These are phyloP conservation scores for Zaprionus lineosus DNA, from an alignment of 2,888 invertebrate species.

Conservation along the genomic window DNA sequence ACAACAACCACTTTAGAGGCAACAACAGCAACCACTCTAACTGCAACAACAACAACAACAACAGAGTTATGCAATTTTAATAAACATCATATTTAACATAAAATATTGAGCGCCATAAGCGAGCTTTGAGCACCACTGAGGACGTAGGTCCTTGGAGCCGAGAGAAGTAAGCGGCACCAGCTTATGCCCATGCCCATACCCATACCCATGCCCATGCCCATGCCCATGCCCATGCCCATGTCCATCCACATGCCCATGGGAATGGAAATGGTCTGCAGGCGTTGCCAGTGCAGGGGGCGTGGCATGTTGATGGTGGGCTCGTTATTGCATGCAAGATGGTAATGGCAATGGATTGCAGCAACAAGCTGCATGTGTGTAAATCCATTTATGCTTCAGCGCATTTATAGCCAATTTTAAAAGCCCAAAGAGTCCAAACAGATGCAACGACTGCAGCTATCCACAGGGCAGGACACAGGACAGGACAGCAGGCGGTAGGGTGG, in stretches of 20 bases:
- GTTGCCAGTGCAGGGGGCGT: constrained; percentile 2
- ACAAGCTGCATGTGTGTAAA: constrained; percentile 74
- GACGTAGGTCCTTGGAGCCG: too few species aligned
- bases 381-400: constrained; percentile 74
- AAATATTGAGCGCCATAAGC: constrained; percentile 44
- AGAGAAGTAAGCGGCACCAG: too few species aligned
- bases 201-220: too few species aligned
- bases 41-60: not conserved
- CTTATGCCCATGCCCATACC: too few species aligned
- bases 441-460: constrained; percentile 12
- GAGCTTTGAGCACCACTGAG: constrained; percentile 5
- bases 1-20: constrained; percentile 5
- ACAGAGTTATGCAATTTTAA: constrained; percentile 23
- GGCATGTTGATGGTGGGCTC: constrained; percentile 13
- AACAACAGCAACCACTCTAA: not conserved
- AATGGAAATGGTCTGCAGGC: too few species aligned
- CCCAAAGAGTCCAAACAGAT: constrained; percentile 27
- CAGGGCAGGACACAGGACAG: not conserved
- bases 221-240: too few species aligned
- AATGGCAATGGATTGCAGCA: constrained; percentile 55
- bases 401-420: constrained; percentile 74
- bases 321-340: constrained; percentile 67
- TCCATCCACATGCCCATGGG: too few species aligned
- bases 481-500: not conserved
- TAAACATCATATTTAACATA: constrained; percentile 21